Base-by-base conservation (phyloP, 1,140 invertebrate genomes). In the Neoseiulus cucumeris region DNA sequence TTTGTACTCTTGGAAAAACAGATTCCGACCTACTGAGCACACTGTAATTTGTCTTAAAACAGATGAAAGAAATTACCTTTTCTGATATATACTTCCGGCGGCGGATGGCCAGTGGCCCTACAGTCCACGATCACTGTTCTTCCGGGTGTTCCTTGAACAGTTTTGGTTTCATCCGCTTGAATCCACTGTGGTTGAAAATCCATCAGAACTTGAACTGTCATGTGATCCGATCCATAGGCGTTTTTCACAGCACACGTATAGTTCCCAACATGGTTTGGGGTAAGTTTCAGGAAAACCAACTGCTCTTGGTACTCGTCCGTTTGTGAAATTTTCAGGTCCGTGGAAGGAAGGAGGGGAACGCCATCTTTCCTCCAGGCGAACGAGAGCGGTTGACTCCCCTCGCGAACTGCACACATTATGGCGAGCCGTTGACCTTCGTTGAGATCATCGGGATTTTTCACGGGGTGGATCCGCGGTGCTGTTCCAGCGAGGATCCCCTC, bases 71-170 rank as follows among this genome's bases (percentile, higher is more conserved):
- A 47, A 18, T 20, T 6, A 47, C 45, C 45, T 47, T 47, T 47
- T 7, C 28, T 18, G 45, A 47, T 47, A 20, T 41, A 39, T 14
- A 71, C 70, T 14, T 30, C 65, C 12, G 70, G 70, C 29, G 39
- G 20, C 14, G 70, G 70, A 12, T 64, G 67, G 25, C 68, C 70
- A 45, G 42, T 39, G 0, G 68, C 70, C 17, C 41, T 33, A 65
- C 70, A 71, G 44, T 64, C 30, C 18, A 67, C n/a, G 17, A 29
- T 22, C 4, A 64, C 12, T 6, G n/a, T 29, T 30, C 65, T 64
- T 18, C 64, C 66, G 1, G 64, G 22, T 33, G 64, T 25, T 6
- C 18, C 14, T 7, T 18, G 7, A 20, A 47, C 6, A 47, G 45
- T 47, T 14, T 47, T n/a, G 28, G 18, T 47, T 7, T 47, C 45